A percentile compares a stretch with the other conserved stretches of the same genome.
These are phyloP conservation scores for Drosophila tropicalis DNA, from an alignment of 1,140 invertebrate species.

Conservation along the genomic window DNA sequence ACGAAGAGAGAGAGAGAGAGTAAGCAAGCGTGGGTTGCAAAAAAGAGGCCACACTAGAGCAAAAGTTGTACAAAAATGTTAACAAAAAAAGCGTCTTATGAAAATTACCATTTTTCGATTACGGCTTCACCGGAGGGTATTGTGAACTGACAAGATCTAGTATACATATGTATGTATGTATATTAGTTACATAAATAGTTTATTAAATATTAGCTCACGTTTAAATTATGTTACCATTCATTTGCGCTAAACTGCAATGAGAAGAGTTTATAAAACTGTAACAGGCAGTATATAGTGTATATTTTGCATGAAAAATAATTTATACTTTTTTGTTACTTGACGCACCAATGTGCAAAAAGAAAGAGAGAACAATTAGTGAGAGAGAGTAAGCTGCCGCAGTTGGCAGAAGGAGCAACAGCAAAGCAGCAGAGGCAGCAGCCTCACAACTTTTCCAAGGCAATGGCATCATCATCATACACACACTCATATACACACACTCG, in stretches of 20 bases:
- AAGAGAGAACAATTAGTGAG: slow-evolving; percentile 19
- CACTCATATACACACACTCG: slow-evolving; percentile 29
- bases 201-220: too few species aligned
- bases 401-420: slow-evolving; percentile 10
- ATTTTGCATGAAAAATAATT: not conserved
- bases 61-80: not conserved
- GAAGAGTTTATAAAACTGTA: too few species aligned
- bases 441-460: slow-evolving; percentile 59
- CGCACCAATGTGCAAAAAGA: slow-evolving; percentile 8
- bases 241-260: too few species aligned
- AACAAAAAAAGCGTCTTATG: too few species aligned
- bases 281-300: too few species aligned
- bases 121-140: too few species aligned
- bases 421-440: slow-evolving; percentile 15
- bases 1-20: slow-evolving; percentile 11
- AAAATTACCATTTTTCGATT: too few species aligned
- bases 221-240: too few species aligned
- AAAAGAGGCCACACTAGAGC: slow-evolving; percentile 25
- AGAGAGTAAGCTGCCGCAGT: slow-evolving; percentile 17
- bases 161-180: too few species aligned
- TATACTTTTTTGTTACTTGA: not conserved
- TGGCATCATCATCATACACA: slow-evolving; percentile 70
- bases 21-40: not conserved
- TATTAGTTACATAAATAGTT: too few species aligned
- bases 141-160: too few species aligned